Base-by-base conservation (phyloP, 2,888 invertebrate genomes). In the Drosophila affinis region DNA sequence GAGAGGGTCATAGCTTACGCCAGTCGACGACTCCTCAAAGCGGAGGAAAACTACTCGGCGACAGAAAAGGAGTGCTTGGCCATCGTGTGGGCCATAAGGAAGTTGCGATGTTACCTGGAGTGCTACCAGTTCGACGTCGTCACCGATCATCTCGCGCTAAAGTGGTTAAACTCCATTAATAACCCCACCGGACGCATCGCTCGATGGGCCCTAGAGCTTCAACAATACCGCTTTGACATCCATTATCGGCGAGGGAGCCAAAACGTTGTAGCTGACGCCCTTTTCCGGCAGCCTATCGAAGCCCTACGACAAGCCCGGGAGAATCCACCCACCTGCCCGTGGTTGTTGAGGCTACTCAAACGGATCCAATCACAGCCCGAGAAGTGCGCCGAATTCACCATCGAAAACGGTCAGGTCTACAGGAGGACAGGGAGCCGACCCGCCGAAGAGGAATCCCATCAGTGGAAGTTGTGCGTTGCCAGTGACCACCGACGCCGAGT, bases 391-490 rank as follows among this genome's bases (percentile, higher is more conserved):
- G 32, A 32, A 2, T 10, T 32, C 9, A 9, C 10, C 0, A 10
- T 32, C 10, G 32, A 52, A 6, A 52, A 52, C 29, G 51, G 17
- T 2, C 51, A 51, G 6, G n/a, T n/a, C n/a, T n/a, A n/a, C n/a
- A n/a, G n/a, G n/a, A 10, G 10, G 3, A 9, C 32, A 32, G 32
- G 10, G 10, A 9, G 3, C 32, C 32, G 10, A 9, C 32, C 29
- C 0, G 47, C 32, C n/a, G 48, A 57, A n/a, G 57, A 47, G 12
- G 61, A 61, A 9, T 32, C 14, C 4, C 46, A 34, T 17, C 61
- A 46, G 14, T 54, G 54, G 54, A 61, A 61, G 12, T 24, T 61
- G 9, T 48, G 61, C 34, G 47, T 62, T 7, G 34, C 34, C 17
- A 48, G 32, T 0, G 7, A 17, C 2, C 10, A 39, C 10, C 32